A percentile compares a stretch with the other conserved stretches of the same genome.
Conservation (phyloP, 2,797 vertebrate species). For the Luscinia luscinia region DNA sequence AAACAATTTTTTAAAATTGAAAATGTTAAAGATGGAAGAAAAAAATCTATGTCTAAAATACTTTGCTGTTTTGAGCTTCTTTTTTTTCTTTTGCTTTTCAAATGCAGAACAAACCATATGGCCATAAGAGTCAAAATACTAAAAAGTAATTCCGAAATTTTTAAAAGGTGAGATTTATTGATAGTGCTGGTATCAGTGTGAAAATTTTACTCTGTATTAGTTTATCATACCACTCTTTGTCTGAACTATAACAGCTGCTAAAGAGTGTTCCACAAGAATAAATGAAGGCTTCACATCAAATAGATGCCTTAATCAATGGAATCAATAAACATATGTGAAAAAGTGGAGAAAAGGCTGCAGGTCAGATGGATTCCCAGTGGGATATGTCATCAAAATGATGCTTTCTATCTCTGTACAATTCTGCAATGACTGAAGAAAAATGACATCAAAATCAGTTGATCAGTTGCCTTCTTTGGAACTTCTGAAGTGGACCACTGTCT, state of each 20-base stretch:
- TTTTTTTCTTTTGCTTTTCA: neutral
- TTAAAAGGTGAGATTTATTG: constrained; percentile 62
- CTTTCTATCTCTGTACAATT: neutral
- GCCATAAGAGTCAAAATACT: constrained; percentile 57
- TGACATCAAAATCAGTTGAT: neutral
- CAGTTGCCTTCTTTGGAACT: neutral
- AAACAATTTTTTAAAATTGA: neutral
- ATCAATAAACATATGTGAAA: constrained; percentile 65
- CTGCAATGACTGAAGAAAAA: neutral
- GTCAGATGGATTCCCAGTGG: constrained; percentile 38
- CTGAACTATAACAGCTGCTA: constrained; percentile 66
- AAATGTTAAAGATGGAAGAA: neutral
- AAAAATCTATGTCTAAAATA: neutral
- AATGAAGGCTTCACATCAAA: constrained; percentile 61
- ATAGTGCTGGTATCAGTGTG: constrained; percentile 60
- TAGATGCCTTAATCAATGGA: constrained; percentile 72
- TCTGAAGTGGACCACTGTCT: neutral
- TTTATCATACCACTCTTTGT: constrained; percentile 64
- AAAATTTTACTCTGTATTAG: constrained; percentile 69
- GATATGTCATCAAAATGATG: constrained; percentile 17
- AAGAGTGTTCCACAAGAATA: constrained; percentile 58
- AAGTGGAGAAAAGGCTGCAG: constrained; percentile 43
- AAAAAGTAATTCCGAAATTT: constrained; percentile 49
- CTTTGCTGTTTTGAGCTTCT: neutral
- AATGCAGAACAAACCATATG: neutral